Base-by-base conservation (phyloP, 2,797 vertebrate species). In the Macropus fuliginosus region DNA sequence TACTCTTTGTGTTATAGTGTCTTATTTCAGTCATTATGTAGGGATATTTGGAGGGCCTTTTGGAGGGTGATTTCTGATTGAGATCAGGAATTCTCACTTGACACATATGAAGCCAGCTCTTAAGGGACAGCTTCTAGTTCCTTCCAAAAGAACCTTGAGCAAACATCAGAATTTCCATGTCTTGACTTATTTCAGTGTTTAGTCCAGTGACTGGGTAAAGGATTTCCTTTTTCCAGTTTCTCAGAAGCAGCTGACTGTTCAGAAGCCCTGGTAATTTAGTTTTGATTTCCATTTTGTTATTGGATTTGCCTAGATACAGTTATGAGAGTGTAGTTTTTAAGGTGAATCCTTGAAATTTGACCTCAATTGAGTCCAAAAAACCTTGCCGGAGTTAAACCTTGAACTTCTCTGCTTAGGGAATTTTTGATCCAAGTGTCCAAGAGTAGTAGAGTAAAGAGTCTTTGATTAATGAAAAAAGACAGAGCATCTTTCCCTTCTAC, bases 111-210 rank as follows among this genome's bases (percentile, higher is more conserved):
- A 54, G 56, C 90, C 91, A 91, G 55, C 56, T 92, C 40, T 92
- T 55, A 91, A 18, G 52, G 16, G 56, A 1, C 28, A 59, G 90
- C 90, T 95, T 91, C 29, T 12, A 1, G n/a, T 87, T 54, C 55
- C 91, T 92, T 93, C 94, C 92, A 91, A 50, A 96, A 93, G 92
- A 55, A 95, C 90, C 74, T 96, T 31, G 8, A 31, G 57, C 40
- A 91, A 52, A 54, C 46, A 54, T 93, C 81, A 52, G 50, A 54
- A 90, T 95, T 92, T 91, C 55, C n/a, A 0, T 55, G 4, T 81
- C 29, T 96, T 57, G 21, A 55, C 52, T 93, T 92, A 91, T 95
- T 87, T 92, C 40, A 91, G 56, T 91, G 54, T 28, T 29, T 92
- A 57, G 56, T 57, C 24, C 28, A 13, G 14, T 93, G 5, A 94